Evolutionary conservation across 2,888 invertebrate species (phyloP).

Genomic region (Teinopalpus imperialis): DNA sequence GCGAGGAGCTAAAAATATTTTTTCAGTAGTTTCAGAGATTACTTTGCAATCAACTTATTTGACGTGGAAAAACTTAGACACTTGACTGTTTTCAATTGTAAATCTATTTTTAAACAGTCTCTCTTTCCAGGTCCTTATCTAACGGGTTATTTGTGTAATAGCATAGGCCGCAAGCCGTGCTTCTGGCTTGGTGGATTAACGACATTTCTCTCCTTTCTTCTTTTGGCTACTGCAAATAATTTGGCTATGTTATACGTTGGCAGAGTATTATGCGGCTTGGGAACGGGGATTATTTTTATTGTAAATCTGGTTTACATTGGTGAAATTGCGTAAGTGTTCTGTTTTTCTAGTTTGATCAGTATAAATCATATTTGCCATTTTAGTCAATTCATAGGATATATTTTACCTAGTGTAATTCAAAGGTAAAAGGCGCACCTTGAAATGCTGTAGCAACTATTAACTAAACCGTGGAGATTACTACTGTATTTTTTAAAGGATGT

Average conservation of each 20-base stretch:
- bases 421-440: no score
- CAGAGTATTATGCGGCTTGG: constrained; percentile 36
- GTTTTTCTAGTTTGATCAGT: not conserved
- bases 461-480: no score
- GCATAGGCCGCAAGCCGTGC: constrained; percentile 29
- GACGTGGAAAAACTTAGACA: no score
- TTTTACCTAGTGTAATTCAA: not conserved
- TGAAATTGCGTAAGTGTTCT: constrained; percentile 43
- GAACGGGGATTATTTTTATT: constrained; percentile 35
- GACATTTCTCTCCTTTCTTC: constrained; percentile 14
- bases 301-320: constrained; percentile 41
- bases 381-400: not conserved
- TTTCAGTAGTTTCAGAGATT: no score
- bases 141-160: constrained; percentile 30
- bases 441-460: no score
- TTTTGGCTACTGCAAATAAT: constrained; percentile 27
- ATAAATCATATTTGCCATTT: not conserved
- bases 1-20: no score
- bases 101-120: no score
- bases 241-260: constrained; percentile 34
- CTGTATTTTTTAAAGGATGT: no score
- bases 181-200: constrained; percentile 16
- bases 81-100: no score
- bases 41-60: no score
- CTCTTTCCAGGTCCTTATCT: constrained; percentile 27